Evolutionary conservation across 1,140 invertebrate genomes (phyloP).

Genomic region (Lordiphosa stackelbergi): DNA sequence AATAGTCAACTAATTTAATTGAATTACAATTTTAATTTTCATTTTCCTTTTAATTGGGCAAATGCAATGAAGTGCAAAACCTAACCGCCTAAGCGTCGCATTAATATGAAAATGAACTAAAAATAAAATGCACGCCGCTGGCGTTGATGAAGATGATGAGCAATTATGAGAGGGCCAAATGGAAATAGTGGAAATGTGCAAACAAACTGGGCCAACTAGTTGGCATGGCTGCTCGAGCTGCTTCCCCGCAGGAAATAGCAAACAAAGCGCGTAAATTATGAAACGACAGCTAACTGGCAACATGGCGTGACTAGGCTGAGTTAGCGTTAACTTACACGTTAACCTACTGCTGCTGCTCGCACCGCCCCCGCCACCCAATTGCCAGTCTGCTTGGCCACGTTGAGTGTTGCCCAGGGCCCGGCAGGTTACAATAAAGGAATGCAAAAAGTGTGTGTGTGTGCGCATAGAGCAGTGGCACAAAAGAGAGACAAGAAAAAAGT

Average conservation of each 20-base stretch:
- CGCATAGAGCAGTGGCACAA: conserved; percentile 25
- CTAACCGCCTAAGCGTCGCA: conserved; percentile 33
- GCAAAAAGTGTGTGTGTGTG: conserved; percentile 42
- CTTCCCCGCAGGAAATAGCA: conserved; percentile 62
- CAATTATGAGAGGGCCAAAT: conserved; percentile 49
- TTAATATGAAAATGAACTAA: conserved; percentile 32
- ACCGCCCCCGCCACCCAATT: background rate
- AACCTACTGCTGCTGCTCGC: conserved; percentile 20
- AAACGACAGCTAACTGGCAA: conserved; percentile 67
- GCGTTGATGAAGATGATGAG: conserved; percentile 40
- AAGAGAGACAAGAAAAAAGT: conserved; percentile 42
- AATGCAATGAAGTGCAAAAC: conserved; percentile 55
- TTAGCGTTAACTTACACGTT: conserved; percentile 45
- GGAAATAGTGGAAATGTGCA: conserved; percentile 40
- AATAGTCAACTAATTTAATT: conserved; percentile 44
- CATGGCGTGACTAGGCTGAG: conserved; percentile 61
- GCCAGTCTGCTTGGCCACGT: background rate
- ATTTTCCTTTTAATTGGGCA: conserved; percentile 48
- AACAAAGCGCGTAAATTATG: conserved; percentile 73
- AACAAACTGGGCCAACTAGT: conserved; percentile 56
- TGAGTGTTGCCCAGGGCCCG: conserved; percentile 30
- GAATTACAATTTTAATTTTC: conserved; percentile 43
- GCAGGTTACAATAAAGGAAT: conserved; percentile 44
- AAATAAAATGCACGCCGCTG: conserved; percentile 48
- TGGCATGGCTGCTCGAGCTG: conserved; percentile 22